Percentiles rank a stretch among this genome's conserved stretches.
Conservation (phyloP, 2,797 vertebrate genomes). For the Molossus alvarezi region DNA sequence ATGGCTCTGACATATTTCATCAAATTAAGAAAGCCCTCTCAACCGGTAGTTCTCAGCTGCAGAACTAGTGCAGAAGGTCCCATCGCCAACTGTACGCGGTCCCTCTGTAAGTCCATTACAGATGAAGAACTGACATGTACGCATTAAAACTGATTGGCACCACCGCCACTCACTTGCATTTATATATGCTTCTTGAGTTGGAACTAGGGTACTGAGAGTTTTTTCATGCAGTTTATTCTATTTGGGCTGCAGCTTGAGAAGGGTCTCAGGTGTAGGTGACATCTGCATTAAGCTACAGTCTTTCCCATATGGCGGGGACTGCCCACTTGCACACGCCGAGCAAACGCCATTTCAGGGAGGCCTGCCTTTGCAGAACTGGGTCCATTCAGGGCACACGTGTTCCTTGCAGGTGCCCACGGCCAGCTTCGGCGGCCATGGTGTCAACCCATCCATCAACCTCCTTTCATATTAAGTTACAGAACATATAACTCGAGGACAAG, state of each 20-base stretch:
- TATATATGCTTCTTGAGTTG: neutral
- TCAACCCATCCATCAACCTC: slow-evolving; percentile 70
- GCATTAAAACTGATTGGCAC: neutral
- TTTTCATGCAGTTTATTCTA: neutral
- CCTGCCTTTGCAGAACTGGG: neutral
- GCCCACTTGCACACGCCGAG: neutral
- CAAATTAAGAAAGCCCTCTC: neutral
- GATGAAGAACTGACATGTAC: neutral
- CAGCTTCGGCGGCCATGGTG: slow-evolving; percentile 48
- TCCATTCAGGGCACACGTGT: slow-evolving; percentile 37
- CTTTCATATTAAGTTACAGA: slow-evolving; percentile 88
- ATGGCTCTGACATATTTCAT: neutral
- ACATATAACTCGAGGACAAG: slow-evolving; percentile 88
- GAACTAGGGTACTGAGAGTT: neutral
- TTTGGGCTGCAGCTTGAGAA: neutral
- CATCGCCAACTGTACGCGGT: neutral
- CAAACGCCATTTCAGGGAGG: neutral
- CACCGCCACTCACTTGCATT: neutral
- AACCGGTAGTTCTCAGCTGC: neutral
- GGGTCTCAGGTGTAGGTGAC: neutral
- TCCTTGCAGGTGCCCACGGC: slow-evolving; percentile 64
- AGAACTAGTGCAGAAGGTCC: neutral
- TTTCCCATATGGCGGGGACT: accelerated
- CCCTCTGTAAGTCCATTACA: neutral
- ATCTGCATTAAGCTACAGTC: neutral